phyloP scores from a whole-genome alignment of 2,888 invertebrate species.

The Diarsia dahlii region DNA sequence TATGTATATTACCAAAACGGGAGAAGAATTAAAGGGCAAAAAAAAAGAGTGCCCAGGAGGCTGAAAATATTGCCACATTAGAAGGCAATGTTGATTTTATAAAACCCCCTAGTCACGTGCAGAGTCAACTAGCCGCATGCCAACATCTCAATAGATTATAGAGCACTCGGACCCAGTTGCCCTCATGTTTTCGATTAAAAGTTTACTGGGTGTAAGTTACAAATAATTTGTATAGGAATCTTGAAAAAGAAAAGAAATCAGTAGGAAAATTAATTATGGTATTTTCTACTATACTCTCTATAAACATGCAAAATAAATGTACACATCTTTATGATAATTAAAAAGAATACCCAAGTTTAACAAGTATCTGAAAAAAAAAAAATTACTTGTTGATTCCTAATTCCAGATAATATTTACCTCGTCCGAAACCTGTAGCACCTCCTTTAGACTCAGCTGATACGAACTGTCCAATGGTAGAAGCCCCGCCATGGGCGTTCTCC shows the following conservation, averaged over 20 bases:
- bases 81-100: not conserved
- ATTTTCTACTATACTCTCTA: too few relatives aligned
- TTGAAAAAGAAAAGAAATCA: not conserved
- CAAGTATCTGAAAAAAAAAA: too few relatives aligned
- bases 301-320: not conserved
- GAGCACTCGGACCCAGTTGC: too few relatives aligned
- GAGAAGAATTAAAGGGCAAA: not conserved
- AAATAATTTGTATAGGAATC: not conserved
- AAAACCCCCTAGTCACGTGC: not conserved
- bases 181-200: too few relatives aligned
- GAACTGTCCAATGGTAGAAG: slow-evolving; percentile 97
- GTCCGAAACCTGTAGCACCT: slow-evolving; percentile 95
- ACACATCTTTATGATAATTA: not conserved
- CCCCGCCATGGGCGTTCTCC: slow-evolving; percentile 97
- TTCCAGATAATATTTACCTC: slow-evolving; percentile 82
- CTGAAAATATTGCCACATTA: too few relatives aligned
- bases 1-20: not conserved
- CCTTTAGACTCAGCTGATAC: slow-evolving; percentile 97
- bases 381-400: not conserved
- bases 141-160: not conserved
- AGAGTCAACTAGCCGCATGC: not conserved
- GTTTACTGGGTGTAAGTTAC: not conserved
- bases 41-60: not conserved
- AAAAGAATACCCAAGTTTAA: not conserved
- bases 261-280: too few relatives aligned